Percentiles rank a stretch among this genome's conserved stretches.
phyloP scores from a whole-genome alignment of 2,113 vertebrate species.

The Arenaria interpres region DNA sequence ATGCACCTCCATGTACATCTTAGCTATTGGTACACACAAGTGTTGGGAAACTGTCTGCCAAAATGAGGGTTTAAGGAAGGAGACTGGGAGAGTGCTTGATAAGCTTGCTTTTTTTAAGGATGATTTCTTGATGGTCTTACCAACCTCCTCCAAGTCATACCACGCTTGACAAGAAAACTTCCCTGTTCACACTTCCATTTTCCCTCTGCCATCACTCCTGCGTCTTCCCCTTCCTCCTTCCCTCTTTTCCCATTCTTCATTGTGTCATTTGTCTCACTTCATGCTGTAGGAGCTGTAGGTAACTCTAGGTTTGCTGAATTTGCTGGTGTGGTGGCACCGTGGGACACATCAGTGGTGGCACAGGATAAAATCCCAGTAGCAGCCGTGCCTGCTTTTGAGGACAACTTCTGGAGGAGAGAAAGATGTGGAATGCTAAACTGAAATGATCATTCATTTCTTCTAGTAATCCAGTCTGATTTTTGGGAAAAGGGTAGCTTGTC shows the following conservation, averaged over 20 bases:
- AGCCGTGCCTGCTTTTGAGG: neutral
- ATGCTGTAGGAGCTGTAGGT: neutral
- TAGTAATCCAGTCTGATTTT: neutral
- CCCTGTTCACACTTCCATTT: neutral
- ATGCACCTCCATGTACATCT: neutral
- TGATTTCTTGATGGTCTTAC: conserved; percentile 36
- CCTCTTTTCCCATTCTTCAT: neutral
- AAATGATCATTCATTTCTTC: neutral
- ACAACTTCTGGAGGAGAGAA: neutral
- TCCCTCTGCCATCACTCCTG: neutral
- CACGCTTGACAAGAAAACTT: neutral
- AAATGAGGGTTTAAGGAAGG: neutral
- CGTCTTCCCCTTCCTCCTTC: neutral
- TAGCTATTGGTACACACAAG: conserved; percentile 17
- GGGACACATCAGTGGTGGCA: neutral
- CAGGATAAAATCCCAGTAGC: neutral
- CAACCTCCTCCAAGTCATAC: neutral
- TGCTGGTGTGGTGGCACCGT: neutral
- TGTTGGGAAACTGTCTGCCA: neutral
- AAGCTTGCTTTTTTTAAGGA: neutral
- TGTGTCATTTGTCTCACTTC: neutral
- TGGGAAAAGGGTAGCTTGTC: neutral
- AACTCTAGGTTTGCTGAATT: neutral
- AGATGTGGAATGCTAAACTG: neutral
- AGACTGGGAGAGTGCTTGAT: neutral